Base-by-base conservation (phyloP, 2,797 vertebrate species). In the Pseudopleuronectes americanus region DNA sequence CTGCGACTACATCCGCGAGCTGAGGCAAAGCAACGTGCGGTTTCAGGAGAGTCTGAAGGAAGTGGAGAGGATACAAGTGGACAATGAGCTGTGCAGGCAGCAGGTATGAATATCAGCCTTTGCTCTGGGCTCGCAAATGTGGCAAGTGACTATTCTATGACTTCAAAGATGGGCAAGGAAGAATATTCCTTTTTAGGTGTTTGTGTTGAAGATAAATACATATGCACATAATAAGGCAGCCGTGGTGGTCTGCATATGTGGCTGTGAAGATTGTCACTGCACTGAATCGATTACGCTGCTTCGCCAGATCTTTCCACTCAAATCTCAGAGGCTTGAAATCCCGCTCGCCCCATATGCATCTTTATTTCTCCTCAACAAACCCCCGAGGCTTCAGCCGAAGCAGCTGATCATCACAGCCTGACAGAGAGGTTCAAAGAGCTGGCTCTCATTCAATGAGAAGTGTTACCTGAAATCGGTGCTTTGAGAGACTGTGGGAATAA, bases 1-100 rank as follows among this genome's bases (percentile, higher is more conserved):
- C 1, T 98, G 97, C 0, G 96, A 98, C 88, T 97, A 98, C 84
- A 97, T 98, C 83, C 93, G 94, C 0, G 96, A 97, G 79, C 93
- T 98, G 26, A 93, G 95, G 71, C 95, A 96, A 87, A 96, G 87
- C 64, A 96, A 97, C 91, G 96, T 96, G 91, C 92, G 93, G 38
- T 94, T 97, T 87, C 95, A 96, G 85, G 96, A 97, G 82, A 95
- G 94, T 68, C 93, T 95, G 85, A 96, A 96, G 78, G 96, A 96
- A 80, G 93, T 95, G 13, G 96, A 96, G 87, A 90, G 96, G 84
- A 91, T 96, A 85, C 96, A 97, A 89, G 90, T 96, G 90, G 96
- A 97, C 92, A 97, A 96, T 3, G 95, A 97, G 68, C 80, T 97
- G 69, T 93, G 96, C 81, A 90, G 95, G 85, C 96, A 96, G 74